Evolutionary conservation across 2,113 vertebrate species (phyloP), one percentile per base, ranked within the genome.

Genomic region (Penelope pileata): DNA sequence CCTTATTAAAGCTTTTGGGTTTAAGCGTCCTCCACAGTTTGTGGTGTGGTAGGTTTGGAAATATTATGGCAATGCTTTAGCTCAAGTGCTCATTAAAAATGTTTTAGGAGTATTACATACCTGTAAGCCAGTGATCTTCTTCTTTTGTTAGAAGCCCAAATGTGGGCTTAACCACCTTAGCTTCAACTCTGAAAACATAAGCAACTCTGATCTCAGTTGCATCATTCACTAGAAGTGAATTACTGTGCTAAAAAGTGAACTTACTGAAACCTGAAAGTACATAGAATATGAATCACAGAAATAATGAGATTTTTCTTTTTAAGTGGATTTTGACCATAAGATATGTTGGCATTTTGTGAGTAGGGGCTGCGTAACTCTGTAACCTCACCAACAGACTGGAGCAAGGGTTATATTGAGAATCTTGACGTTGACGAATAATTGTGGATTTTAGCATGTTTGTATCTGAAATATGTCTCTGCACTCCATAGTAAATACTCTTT

Each of bases 31-130:
- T 13, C 24, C n/a, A 51, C 40, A 40, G 24, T 11, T 42, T 7
- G 43, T 23, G 63, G 51, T 6, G 1, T 17, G 6, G 2, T 12
- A 38, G 26, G 21, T 59, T 38, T 60, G 62, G 51, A 18, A 58
- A 36, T 6, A 42, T 42, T 43, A 56, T 42, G 51, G 29, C 21
- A 22, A 4, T 26, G 29, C 19, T 32, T 43, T 19, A 38, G 45
- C 43, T 86, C n/a, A 10, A 30, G 12, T 16, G 27, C 64, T 69
- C 6, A 0, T 56, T 29, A 11, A 30, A 32, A 12, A 1, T 3
- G 19, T 50, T 16, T 68, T 0, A 6, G 48, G 40, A 11, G 8
- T 0, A 6, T 9, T 60, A 7, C 12, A 9, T 6, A 4, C 76
- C 64, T 38, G 30, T 6, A 22, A 17, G 6, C 14, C 15, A 12